Percentiles rank a stretch among this genome's conserved stretches.
phyloP scores from a whole-genome alignment of 2,888 invertebrate species.

The Eupithecia exiguata region DNA sequence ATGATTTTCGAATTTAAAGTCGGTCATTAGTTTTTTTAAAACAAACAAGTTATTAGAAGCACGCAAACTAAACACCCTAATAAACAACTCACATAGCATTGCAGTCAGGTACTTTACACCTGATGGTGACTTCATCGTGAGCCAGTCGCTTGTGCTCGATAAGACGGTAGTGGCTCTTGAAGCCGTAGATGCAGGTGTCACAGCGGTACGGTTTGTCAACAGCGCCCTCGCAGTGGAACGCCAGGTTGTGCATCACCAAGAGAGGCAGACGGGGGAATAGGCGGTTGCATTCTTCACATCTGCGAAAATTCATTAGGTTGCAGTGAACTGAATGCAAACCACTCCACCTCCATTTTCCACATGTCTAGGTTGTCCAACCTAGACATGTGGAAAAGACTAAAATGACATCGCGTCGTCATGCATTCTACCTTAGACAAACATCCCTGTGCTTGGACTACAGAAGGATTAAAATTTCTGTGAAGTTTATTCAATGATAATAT shows the following conservation, averaged over 20 bases:
- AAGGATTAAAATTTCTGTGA: too few relatives aligned
- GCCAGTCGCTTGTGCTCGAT: slow-evolving; percentile 75
- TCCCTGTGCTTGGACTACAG: too few relatives aligned
- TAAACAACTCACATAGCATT: slow-evolving; percentile 56
- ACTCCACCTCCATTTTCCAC: too few relatives aligned
- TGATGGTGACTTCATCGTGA: slow-evolving; percentile 61
- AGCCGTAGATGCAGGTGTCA: slow-evolving; percentile 58
- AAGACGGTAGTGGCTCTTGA: slow-evolving; percentile 73
- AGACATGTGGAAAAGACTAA: not conserved
- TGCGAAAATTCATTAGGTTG: slow-evolving; percentile 24
- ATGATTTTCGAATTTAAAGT: not conserved
- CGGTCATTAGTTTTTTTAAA: not conserved
- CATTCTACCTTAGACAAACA: too few relatives aligned
- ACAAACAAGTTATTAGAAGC: not conserved
- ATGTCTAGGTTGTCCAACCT: not conserved
- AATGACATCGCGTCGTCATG: not conserved
- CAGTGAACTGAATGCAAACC: not conserved
- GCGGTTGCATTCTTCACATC: slow-evolving; percentile 82
- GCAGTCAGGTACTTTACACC: slow-evolving; percentile 72
- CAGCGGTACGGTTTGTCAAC: slow-evolving; percentile 64
- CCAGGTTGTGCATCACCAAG: slow-evolving; percentile 80
- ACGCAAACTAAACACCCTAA: not conserved
- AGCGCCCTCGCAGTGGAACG: slow-evolving; percentile 63
- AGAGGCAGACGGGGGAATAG: slow-evolving; percentile 81
- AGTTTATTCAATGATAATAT: too few relatives aligned